Base-by-base conservation (phyloP, 1,140 invertebrate species). In the Drosophila mauritiana region DNA sequence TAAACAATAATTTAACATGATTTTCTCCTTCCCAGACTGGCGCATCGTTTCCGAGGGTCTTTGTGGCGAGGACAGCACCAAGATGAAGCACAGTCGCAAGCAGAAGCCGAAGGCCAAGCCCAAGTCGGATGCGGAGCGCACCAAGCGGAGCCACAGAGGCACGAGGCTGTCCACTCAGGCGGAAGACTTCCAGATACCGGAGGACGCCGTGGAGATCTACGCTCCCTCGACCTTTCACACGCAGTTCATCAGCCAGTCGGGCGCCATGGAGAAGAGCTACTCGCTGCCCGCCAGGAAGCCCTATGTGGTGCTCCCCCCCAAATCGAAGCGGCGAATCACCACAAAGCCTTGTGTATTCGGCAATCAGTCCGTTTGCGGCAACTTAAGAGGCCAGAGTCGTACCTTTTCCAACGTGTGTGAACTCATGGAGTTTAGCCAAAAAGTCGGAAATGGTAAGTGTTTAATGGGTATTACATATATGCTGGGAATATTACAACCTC, bases 11-110 rank as follows among this genome's bases (percentile, higher is more conserved):
- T 43, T 17, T 45, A 5, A 4, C 7, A 15, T 34, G 12, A 31
- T 17, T 46, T 6, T 42, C 2, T 45, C 13, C 11, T 48, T 10
- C 37, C 27, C 69, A 91, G 90, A 91, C 45, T 91, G 90, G 90
- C 82, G 78, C 40, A 90, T 91, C 13, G 56, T 89, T 17, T 76
- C 84, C n/a, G 68, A 89, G 48, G 90, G 90, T 0, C 61, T 91
- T 13, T 91, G 90, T 42, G 90, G 78, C 25, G 90, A 91, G 68
- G 90, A 91, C 67, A 88, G 78, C 79, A 85, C 51, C 61, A 90
- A 89, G 42, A 84, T 88, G 84, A 89, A 89, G 51, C 80, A 89
- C 12, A 89, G 45, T 27, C 76, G 76, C 59, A 83, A 88, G 17
- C 57, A 56, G 6, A 88, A 89, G 57, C 80, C 84, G 4, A 73